phyloP scores from a whole-genome alignment of 2,888 invertebrate species.

The Amphimallon solstitiale region DNA sequence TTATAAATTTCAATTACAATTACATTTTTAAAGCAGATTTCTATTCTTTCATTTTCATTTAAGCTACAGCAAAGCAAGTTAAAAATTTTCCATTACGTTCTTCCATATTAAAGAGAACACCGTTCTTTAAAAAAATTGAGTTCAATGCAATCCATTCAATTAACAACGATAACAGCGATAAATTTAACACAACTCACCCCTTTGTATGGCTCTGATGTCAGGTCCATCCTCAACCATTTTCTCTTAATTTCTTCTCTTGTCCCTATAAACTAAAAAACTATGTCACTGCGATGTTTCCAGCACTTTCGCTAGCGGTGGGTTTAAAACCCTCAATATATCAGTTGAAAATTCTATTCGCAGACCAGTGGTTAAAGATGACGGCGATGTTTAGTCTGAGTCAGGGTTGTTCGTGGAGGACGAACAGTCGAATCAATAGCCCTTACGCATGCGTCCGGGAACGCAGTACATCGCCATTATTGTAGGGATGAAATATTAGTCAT shows the following conservation, averaged over 20 bases:
- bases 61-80: too few relatives aligned
- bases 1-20: too few relatives aligned
- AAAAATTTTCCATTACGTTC: too few relatives aligned
- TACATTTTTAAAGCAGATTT: too few relatives aligned
- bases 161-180: too few relatives aligned
- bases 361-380: constrained; percentile 42
- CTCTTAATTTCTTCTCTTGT: constrained; percentile 36
- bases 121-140: too few relatives aligned
- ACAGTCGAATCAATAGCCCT: constrained; percentile 48
- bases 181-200: constrained; percentile 59
- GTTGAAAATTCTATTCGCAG: constrained; percentile 39
- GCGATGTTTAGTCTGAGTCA: constrained; percentile 48
- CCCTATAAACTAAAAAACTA: constrained; percentile 39
- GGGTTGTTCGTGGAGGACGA: constrained; percentile 47
- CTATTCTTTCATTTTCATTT: too few relatives aligned
- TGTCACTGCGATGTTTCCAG: constrained; percentile 14
- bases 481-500: constrained; percentile 44
- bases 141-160: too few relatives aligned
- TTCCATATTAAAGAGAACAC: too few relatives aligned
- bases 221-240: constrained; percentile 69
- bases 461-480: constrained; percentile 43
- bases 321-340: constrained; percentile 44
- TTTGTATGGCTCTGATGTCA: constrained; percentile 69
- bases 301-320: constrained; percentile 36
- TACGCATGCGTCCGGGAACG: constrained; percentile 47